Evolutionary conservation across 2,113 vertebrate species (phyloP).

Genomic region (Carettochelys insculpta): DNA sequence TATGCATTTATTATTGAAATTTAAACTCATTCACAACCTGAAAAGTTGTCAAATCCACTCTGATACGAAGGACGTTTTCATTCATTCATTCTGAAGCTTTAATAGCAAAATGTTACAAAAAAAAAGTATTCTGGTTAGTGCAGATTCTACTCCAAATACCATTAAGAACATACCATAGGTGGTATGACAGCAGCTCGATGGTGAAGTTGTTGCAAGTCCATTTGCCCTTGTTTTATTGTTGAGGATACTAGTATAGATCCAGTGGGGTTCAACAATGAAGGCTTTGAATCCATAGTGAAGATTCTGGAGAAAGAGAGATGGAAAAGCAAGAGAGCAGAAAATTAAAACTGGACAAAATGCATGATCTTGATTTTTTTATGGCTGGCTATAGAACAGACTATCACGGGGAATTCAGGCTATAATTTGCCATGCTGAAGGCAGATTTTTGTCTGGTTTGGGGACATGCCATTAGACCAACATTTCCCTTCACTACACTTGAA

Average conservation of each 20-base stretch:
- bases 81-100: too few relatives aligned
- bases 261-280: constrained; percentile 85
- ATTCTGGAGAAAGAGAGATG: constrained; percentile 73
- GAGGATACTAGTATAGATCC: constrained; percentile 89
- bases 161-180: constrained; percentile 86
- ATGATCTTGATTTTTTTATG: neutral
- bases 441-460: neutral
- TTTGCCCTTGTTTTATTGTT: constrained; percentile 83
- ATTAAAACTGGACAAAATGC: neutral
- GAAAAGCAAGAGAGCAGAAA: neutral
- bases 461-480: neutral
- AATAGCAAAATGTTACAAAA: neutral
- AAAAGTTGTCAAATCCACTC: neutral
- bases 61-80: too few relatives aligned
- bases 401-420: neutral
- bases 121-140: neutral
- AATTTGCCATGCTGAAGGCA: neutral
- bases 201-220: constrained; percentile 94
- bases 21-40: neutral
- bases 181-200: constrained; percentile 94
- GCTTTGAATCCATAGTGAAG: constrained; percentile 89
- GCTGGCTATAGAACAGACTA: neutral
- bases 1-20: neutral
- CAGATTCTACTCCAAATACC: neutral
- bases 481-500: neutral